These are phyloP conservation scores for Sinella curviseta DNA, from an alignment of 1,140 invertebrate genomes.

Conservation along the genomic window DNA sequence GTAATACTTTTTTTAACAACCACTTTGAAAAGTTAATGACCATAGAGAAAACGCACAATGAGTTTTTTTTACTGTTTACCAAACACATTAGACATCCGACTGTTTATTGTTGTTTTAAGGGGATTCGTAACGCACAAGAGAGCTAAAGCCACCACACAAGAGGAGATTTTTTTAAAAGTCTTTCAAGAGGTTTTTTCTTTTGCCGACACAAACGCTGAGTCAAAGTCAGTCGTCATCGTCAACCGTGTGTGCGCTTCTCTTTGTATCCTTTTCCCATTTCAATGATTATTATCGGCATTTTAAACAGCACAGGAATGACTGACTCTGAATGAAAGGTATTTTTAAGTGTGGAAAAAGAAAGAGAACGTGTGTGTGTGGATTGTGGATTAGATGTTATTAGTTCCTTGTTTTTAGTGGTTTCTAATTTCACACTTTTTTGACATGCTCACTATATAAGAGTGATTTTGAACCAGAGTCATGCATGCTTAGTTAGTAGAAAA, in stretches of 20 bases:
- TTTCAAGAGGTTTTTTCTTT: background rate
- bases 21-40: slow-evolving; percentile 11
- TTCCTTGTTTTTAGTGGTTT: slow-evolving; percentile 15
- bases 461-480: background rate
- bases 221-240: too few relatives aligned
- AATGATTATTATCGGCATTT: slow-evolving; percentile 19
- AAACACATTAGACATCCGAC: slow-evolving; percentile 6
- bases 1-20: slow-evolving; percentile 23
- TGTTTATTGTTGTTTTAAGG: background rate
- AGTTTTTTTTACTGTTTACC: slow-evolving; percentile 6
- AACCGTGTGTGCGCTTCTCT: background rate
- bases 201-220: background rate
- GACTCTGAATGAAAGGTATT: background rate
- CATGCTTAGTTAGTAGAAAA: background rate
- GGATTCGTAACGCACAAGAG: background rate
- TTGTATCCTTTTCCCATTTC: background rate
- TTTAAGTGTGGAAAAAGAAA: background rate
- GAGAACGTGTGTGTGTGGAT: background rate
- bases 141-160: background rate
- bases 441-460: slow-evolving; percentile 1
- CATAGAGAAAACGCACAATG: background rate
- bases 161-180: background rate
- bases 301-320: background rate
- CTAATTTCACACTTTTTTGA: slow-evolving; percentile 25
- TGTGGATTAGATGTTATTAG: background rate